Base-by-base conservation (phyloP, 2,888 invertebrate genomes). In the Macrosiphum euphorbiae region DNA sequence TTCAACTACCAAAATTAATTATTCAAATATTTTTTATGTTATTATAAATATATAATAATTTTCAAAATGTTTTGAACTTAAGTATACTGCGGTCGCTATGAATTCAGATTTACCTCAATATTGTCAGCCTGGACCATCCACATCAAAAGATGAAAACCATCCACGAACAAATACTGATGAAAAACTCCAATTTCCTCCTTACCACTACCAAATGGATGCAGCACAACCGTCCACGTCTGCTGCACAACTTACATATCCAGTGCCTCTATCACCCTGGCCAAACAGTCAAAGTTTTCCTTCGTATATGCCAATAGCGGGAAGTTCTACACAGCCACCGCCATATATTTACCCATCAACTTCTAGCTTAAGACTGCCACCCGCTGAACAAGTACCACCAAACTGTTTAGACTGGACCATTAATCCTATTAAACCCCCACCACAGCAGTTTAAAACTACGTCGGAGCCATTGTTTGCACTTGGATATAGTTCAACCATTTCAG, bases 371-470 rank as follows among this genome's bases (percentile, higher is more conserved):
- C 47, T 89, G 47, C 93, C 78, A 8, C 61, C 47, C 4, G 26
- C 90, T 28, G 50, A 90, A 20, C 94, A 94, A 47, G 41, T 87
- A 61, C 90, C 94, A 0, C 94, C 94, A 0, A 50, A 52, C 8
- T 94, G 94, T 67, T 86, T 94, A 26, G 94, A 94, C 24, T 94
- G 94, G 94, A 94, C 89, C 24, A 90, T 94, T 24, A 52, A 94
- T 41, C 94, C 90, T 20, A 26, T 50, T 4, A 67, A 86, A 41
- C 50, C 94, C 2, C 94, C 86, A 10, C 58, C 24, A 0, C 89
- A 24, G 41, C 94, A 94, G 67, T 94, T 94, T 28, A 94, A 94
- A 67, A 94, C 94, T 20, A 94, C 94, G 7, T 61, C 90, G 8
- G 86, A 94, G n/a, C 94, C 90, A 20, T 87, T 94, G 35, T 94